phyloP scores from a whole-genome alignment of 2,888 invertebrate genomes.

The Ormyrus pomaceus region DNA sequence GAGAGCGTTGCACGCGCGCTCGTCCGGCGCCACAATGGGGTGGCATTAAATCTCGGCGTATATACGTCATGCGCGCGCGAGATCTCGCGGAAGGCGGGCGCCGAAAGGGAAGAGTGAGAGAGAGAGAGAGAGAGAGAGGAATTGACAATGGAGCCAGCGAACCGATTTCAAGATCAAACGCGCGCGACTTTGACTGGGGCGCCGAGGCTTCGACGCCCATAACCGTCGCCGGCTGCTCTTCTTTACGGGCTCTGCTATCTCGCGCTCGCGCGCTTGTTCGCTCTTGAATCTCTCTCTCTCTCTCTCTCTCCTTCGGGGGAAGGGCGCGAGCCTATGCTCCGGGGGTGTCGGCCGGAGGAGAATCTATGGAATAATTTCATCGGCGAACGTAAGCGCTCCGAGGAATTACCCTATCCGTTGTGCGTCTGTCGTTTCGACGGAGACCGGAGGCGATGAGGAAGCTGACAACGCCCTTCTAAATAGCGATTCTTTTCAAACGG shows the following conservation, averaged over 20 bases:
- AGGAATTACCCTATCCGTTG: slow-evolving; percentile 45
- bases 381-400: slow-evolving; percentile 34
- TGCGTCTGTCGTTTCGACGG: too few species aligned
- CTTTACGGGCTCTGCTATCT: not conserved
- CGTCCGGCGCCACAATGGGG: slow-evolving; percentile 9
- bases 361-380: slow-evolving; percentile 52
- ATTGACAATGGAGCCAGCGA: slow-evolving; percentile 72
- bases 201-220: slow-evolving; percentile 64
- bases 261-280: not conserved
- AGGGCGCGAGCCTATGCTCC: slow-evolving; percentile 40
- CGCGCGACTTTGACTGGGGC: slow-evolving; percentile 51
- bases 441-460: too few species aligned
- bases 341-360: slow-evolving; percentile 58
- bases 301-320: slow-evolving; percentile 8
- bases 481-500: too few species aligned
- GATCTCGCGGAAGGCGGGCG: not conserved
- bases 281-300: slow-evolving; percentile 15
- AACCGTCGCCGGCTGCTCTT: slow-evolving; percentile 54
- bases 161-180: slow-evolving; percentile 75
- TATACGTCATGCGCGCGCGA: not conserved
- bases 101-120: not conserved
- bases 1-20: slow-evolving; percentile 18
- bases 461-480: too few species aligned
- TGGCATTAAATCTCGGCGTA: slow-evolving; percentile 21
- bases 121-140: not conserved